phyloP scores from a whole-genome alignment of 2,888 invertebrate species.

The Bellardia bayeri region DNA sequence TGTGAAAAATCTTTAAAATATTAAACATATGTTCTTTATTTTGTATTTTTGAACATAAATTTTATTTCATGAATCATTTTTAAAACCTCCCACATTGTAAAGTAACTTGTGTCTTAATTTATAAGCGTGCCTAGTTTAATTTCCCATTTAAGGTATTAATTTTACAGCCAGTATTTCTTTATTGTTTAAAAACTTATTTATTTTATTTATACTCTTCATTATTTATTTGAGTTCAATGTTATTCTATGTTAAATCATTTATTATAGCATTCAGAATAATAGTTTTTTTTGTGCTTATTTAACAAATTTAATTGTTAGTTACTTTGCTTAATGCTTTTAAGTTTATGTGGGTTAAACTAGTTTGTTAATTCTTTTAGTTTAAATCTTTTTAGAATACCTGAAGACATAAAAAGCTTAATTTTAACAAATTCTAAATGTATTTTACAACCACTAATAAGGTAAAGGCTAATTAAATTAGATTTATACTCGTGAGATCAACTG shows the following conservation, averaged over 20 bases:
- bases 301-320: constrained; percentile 23
- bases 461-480: not conserved
- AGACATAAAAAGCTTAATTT: not conserved
- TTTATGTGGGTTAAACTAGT: constrained; percentile 48
- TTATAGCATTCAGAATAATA: not conserved
- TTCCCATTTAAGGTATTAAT: constrained; percentile 47
- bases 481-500: not conserved
- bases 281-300: not conserved
- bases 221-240: constrained; percentile 5
- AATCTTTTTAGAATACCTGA: not conserved
- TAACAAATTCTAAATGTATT: not conserved
- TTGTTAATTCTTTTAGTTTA: constrained; percentile 6
- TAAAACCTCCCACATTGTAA: constrained; percentile 32
- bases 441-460: not conserved
- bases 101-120: not conserved
- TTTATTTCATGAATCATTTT: constrained; percentile 8
- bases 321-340: not conserved
- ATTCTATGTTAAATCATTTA: not conserved
- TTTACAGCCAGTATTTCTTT: constrained; percentile 32
- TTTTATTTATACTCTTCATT: not conserved
- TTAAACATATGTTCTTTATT: not conserved
- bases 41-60: not conserved
- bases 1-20: not conserved
- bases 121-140: constrained; percentile 48
- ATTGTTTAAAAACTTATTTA: not conserved